Base-by-base conservation (phyloP, 1,140 invertebrate species). In the Uloborus diversus region DNA sequence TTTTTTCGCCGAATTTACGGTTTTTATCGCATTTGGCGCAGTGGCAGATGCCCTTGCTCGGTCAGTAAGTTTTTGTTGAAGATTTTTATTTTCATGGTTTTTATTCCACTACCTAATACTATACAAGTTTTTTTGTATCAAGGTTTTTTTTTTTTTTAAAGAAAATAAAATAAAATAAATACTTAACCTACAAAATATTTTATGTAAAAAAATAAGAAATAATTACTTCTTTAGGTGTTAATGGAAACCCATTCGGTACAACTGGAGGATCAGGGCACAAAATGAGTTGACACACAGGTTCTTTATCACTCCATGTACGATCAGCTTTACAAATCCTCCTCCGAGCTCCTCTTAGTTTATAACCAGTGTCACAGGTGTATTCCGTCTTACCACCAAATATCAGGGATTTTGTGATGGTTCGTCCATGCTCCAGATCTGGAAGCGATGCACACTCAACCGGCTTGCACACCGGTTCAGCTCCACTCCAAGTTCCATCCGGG, bases 401-500 rank as follows among this genome's bases (percentile, higher is more conserved):
- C 20, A 56, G 20, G 23, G 61, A 61, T 33, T 80, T 70, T 5
- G 42, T 49, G 23, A 64, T 64, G 17, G 37, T 68, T 5, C 47
- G 57, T 3, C 81, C 81, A 57, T 79, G 20, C 9, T 70, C 32
- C 2, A 73, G 27, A 30, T 56, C 37, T 17, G 65, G 51, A 3
- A 33, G 57, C 17, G 20, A 25, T 17, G 14, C 33, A 49, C 81
- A 81, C 25, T 78, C 69, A 20, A 81, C 81, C 68, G 81, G 65
- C 82, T 83, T 65, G 80, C 84, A 84, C 0, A 37, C 25, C 4
- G 84, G 82, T 25, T 81, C 79, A 33, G 37, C 89, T 9, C 92
- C 92, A 66, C 90, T 91, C 96, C 96, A 98, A 42, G 89, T 88
- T 32, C 91, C 93, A 73, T 88, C 88, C 35, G 89, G 84, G 59